These are phyloP conservation scores for Cryptoblepharus egeriae DNA, from an alignment of 2,797 vertebrate genomes.

Conservation along the genomic window DNA sequence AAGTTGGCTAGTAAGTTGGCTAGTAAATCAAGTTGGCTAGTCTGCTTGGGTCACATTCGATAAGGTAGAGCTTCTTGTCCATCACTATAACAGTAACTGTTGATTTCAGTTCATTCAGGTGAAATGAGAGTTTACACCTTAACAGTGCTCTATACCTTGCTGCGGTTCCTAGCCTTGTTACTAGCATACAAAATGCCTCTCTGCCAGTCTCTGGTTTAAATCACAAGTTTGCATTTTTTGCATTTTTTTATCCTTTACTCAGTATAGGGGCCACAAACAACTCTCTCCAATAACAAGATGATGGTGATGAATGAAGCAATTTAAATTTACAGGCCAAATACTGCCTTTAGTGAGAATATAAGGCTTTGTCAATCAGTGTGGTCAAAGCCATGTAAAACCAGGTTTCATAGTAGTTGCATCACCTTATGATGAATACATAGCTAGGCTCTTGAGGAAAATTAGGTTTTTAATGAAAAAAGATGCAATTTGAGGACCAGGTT, in stretches of 20 bases:
- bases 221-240: constrained; percentile 19
- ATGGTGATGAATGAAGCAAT: background rate
- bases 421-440: constrained; percentile 27
- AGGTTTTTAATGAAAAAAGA: constrained; percentile 50
- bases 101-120: too few species aligned
- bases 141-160: background rate
- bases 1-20: background rate
- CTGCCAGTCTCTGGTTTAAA: background rate
- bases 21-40: background rate
- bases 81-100: background rate
- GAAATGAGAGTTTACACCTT: background rate
- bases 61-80: background rate
- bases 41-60: background rate
- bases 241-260: background rate
- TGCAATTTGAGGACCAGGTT: constrained; percentile 30
- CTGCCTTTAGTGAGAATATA: constrained; percentile 16
- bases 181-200: background rate
- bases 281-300: constrained; percentile 4
- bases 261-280: constrained; percentile 20
- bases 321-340: constrained; percentile 13
- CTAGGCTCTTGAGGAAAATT: constrained; percentile 34
- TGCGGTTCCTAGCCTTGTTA: background rate
- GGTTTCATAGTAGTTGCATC: constrained; percentile 28
- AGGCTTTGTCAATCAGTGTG: constrained; percentile 37
- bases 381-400: constrained; percentile 30